Percentiles rank a stretch among this genome's conserved stretches.
Conservation (phyloP, 2,888 invertebrate genomes). For the Ennomos erosarius region DNA sequence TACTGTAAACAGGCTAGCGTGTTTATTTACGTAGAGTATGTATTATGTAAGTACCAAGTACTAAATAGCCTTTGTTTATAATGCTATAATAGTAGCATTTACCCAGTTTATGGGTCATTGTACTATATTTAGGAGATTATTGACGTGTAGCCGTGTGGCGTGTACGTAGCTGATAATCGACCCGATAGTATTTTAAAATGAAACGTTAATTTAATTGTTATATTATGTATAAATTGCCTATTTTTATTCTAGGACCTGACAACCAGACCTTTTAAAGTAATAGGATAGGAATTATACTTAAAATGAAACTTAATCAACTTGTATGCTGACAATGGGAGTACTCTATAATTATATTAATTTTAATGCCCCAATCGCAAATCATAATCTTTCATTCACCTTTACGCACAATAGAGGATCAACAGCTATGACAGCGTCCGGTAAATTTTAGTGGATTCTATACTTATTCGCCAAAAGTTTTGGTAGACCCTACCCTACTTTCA, state of each 20-base stretch:
- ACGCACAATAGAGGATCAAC: slow-evolving; percentile 26
- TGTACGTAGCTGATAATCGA: slow-evolving; percentile 24
- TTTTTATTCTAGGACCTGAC: not conserved
- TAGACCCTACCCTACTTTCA: slow-evolving; percentile 44
- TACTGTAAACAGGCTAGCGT: slow-evolving; percentile 8
- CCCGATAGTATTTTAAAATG: slow-evolving; percentile 8
- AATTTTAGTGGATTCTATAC: slow-evolving; percentile 44
- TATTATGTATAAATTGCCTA: not conserved
- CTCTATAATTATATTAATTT: too few relatives aligned
- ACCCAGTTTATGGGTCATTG: slow-evolving; percentile 52
- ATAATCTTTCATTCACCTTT: slow-evolving; percentile 2
- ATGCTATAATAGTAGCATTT: slow-evolving; percentile 44
- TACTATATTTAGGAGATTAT: slow-evolving; percentile 53
- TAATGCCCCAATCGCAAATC: too few relatives aligned
- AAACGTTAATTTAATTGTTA: not conserved
- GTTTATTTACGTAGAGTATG: slow-evolving; percentile 24
- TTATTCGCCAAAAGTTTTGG: slow-evolving; percentile 47
- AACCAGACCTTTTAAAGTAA: not conserved
- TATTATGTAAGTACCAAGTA: slow-evolving; percentile 1
- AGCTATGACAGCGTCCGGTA: slow-evolving; percentile 39
- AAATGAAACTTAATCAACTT: not conserved
- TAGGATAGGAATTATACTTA: slow-evolving; percentile 3
- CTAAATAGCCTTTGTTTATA: slow-evolving; percentile 38
- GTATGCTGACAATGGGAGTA: too few relatives aligned
- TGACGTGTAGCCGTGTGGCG: slow-evolving; percentile 21